Evolutionary conservation across 2,888 invertebrate genomes (phyloP), one percentile per base, ranked within the genome.

Genomic region (Falcaria lacertinaria): DNA sequence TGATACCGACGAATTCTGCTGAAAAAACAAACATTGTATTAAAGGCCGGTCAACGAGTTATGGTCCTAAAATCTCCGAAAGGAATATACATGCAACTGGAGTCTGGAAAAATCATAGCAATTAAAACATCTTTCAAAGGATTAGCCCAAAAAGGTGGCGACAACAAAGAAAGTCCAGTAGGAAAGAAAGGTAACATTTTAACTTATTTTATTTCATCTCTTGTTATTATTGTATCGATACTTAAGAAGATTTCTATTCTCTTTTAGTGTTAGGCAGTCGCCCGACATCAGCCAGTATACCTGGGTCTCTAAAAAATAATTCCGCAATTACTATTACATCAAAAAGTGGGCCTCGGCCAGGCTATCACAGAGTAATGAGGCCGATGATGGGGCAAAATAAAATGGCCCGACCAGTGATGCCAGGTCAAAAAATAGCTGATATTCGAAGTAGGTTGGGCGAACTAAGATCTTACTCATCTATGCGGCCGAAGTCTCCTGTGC

Each of bases 61-160:
- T 98, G 91, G 97, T 98, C 3, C 90, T 98, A 33, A 97, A 97
- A 77, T 98, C 98, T 5, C 95, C 97, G 0, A 98, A 98, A 80
- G 98, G 98, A 37, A 97, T 98, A 55, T 98, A 98, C 81, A 96
- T 98, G 93, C 96, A 98, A 64, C 86, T 98, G 35, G 96, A 97
- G 69, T 97, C 96, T 58, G 98, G 98, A 19, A 97, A 97, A 84
- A 97, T 98, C 48, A 97, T 98, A 53, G 97, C 98, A 16, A 97
- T 98, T 58, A 93, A 94, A 67, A 94, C 94, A 0, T 93, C 94
- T 0, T 91, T 94, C 52, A 95, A 94, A 78, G 84, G 85, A 0
- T 87, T 94, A 4, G 92, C 92, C 7, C 86, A 82, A 52, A 87
- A 84, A 57, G 71, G 69, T 11, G 61, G 48, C n/a, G 87, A 87